These are phyloP conservation scores for Alca torda DNA, from an alignment of 2,797 vertebrate species.

Conservation along the genomic window DNA sequence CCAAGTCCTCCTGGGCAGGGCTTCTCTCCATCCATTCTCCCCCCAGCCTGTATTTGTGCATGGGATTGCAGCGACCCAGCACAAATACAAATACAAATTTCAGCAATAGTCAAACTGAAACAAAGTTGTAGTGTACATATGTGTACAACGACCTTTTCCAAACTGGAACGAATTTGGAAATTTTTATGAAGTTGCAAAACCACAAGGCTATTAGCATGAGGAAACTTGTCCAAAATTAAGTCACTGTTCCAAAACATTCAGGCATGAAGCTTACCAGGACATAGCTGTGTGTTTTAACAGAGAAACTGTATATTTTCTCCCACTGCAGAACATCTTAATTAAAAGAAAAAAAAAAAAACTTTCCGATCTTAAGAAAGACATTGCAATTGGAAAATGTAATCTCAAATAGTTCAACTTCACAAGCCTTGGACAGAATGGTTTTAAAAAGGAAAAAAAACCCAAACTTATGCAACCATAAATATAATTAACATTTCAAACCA, in stretches of 20 bases:
- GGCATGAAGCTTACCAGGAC: not conserved
- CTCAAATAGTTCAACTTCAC: not conserved
- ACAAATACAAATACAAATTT: no score
- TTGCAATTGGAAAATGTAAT: not conserved
- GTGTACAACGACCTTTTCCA: not conserved
- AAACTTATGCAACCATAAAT: not conserved
- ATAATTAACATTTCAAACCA: not conserved
- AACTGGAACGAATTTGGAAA: not conserved
- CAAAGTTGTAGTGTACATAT: not conserved
- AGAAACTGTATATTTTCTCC: not conserved
- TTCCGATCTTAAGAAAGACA: not conserved
- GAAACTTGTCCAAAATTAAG: not conserved
- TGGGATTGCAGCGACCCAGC: no score
- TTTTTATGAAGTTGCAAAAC: not conserved
- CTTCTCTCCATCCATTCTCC: no score
- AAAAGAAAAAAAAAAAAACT: not conserved
- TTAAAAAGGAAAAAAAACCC: not conserved
- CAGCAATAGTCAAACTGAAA: not conserved
- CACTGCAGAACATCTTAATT: not conserved
- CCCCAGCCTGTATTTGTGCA: no score
- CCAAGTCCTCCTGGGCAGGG: no score
- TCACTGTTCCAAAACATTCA: not conserved
- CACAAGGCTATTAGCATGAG: not conserved
- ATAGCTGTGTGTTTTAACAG: not conserved
- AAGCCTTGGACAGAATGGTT: not conserved